These are phyloP conservation scores for Vombatus ursinus DNA, from an alignment of 2,113 vertebrate species.

Conservation along the genomic window DNA sequence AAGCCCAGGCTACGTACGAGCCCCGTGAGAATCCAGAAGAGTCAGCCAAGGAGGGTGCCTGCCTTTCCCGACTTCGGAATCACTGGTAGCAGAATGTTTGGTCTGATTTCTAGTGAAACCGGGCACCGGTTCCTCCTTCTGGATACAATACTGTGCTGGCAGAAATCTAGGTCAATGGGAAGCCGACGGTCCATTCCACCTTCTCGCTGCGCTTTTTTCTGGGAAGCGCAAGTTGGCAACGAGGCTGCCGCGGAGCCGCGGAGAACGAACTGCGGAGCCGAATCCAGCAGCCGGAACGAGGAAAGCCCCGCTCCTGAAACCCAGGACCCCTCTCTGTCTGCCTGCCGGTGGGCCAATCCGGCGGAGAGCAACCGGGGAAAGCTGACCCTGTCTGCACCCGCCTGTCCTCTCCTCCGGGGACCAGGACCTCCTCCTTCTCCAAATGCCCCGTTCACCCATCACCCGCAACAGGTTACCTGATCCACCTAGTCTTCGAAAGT, in stretches of 20 bases:
- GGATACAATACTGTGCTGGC: neutral
- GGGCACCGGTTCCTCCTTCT: neutral
- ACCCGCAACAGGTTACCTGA: neutral
- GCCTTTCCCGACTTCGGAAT: neutral
- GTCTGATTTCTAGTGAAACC: neutral
- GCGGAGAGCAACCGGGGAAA: no score
- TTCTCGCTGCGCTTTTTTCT: neutral
- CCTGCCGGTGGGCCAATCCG: neutral
- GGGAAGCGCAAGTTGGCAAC: neutral
- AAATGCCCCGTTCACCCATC: neutral
- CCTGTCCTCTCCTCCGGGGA: neutral
- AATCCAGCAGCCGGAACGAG: neutral
- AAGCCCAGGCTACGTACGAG: neutral
- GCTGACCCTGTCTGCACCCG: neutral
- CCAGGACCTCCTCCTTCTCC: neutral
- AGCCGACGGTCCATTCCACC: neutral
- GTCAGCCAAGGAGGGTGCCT: neutral
- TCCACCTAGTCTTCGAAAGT: neutral
- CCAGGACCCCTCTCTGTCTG: neutral
- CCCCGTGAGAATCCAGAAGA: neutral
- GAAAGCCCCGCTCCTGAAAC: neutral
- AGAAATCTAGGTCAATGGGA: neutral
- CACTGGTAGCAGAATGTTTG: neutral
- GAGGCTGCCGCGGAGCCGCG: neutral
- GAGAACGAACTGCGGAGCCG: neutral